Percentiles rank a stretch among this genome's conserved stretches.
phyloP scores from a whole-genome alignment of 2,888 invertebrate genomes.

The Xestobium rufovillosum region DNA sequence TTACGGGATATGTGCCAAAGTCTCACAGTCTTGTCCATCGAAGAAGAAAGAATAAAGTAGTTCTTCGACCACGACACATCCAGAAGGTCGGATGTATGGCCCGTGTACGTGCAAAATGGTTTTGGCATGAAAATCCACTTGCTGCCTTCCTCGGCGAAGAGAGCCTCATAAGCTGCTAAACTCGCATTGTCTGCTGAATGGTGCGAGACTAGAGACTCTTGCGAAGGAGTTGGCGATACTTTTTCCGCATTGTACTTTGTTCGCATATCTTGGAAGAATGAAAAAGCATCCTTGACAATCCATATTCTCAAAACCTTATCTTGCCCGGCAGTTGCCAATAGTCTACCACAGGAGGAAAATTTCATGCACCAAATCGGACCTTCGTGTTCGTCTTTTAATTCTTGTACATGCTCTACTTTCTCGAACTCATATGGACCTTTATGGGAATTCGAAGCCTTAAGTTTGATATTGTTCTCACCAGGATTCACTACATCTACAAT shows the following conservation, averaged over 20 bases:
- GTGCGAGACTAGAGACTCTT: constrained; percentile 80
- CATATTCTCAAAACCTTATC: constrained; percentile 91
- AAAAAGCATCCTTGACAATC: constrained; percentile 85
- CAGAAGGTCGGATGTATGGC: constrained; percentile 92
- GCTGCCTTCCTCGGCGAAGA: constrained; percentile 53
- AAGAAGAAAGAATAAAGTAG: constrained; percentile 94
- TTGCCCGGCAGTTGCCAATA: constrained; percentile 95
- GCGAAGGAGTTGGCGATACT: constrained; percentile 87
- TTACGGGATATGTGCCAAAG: constrained; percentile 96
- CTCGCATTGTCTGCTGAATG: constrained; percentile 53
- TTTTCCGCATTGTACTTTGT: constrained; percentile 91
- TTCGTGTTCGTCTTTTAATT: constrained; percentile 55
- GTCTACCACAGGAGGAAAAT: constrained; percentile 90
- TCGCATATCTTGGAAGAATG: constrained; percentile 90
- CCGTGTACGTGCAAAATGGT: constrained; percentile 88
- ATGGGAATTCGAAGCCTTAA: constrained; percentile 92
- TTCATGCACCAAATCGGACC: constrained; percentile 99
- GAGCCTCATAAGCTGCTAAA: constrained; percentile 51
- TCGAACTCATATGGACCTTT: constrained; percentile 96
- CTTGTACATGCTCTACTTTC: constrained; percentile 84
- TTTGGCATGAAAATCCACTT: constrained; percentile 73
- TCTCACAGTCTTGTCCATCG: constrained; percentile 97
- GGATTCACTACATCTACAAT: constrained; percentile 74
- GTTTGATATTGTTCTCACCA: constrained; percentile 73
- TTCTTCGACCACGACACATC: constrained; percentile 99